Conservation (phyloP, 2,888 invertebrate species). For the Lepidochrysops patricia region DNA sequence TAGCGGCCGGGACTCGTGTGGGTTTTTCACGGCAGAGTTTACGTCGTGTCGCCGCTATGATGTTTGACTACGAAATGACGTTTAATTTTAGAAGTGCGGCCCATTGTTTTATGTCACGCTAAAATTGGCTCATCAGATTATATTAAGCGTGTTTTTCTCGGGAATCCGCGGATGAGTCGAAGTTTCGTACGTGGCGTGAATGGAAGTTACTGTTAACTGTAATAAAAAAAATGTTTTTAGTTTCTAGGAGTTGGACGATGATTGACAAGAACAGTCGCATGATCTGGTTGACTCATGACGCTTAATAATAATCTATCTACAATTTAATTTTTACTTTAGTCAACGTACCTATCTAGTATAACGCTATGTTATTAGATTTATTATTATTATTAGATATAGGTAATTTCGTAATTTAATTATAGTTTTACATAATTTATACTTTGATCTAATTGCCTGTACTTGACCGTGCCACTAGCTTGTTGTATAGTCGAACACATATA, state of each 20-base stretch:
- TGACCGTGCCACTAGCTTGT: background rate
- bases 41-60: conserved; percentile 20
- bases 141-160: background rate
- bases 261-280: no score
- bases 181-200: background rate
- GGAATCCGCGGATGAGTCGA: background rate
- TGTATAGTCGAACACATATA: background rate
- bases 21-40: conserved; percentile 40
- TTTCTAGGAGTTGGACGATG: no score
- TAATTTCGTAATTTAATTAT: no score
- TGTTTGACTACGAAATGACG: conserved; percentile 15
- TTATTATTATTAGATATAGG: no score
- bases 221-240: no score
- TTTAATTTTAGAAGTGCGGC: conserved; percentile 7
- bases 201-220: no score
- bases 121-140: background rate
- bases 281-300: no score
- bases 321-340: no score
- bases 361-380: no score
- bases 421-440: background rate
- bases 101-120: background rate
- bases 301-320: no score
- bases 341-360: no score
- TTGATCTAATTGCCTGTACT: background rate
- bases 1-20: conserved; percentile 31